Base-by-base conservation (phyloP, 2,888 invertebrate genomes). In the Charanyca ferruginea region DNA sequence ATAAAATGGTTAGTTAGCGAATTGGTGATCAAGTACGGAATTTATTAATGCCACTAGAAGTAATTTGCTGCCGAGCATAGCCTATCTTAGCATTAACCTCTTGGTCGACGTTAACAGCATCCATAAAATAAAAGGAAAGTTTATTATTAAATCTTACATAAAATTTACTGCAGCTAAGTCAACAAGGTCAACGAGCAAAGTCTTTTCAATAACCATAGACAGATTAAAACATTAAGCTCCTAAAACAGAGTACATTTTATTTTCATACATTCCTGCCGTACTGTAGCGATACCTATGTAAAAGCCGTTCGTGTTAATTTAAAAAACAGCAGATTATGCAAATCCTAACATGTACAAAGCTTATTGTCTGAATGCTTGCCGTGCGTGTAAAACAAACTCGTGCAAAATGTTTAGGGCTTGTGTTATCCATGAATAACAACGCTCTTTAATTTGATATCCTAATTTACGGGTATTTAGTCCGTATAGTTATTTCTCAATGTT, bases 271-370 rank as follows among this genome's bases (percentile, higher is more conserved):
- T 60, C n/a, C 55, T 63, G 45, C 42, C 51, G 35, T 47, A 48
- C 38, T 23, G n/a, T 48, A 16, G 13, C 58, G 41, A 57, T 52
- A 48, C 28, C 45, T 49, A 62, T 51, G 63, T 64, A 45, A 63
- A 77, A 77, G 41, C 65, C 45, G 71, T 72, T 62, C 49, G 48
- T 69, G 69, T 77, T 79, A 66, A 79, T 79, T 78, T 65, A 65
- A 78, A 78, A 78, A 76, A 69, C 76, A 78, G 64, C 49, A 76
- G 78, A 78, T 79, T 79, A 79, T 79, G 78, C 76, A 79, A 79
- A 79, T 79, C 78, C 73, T 78, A 58, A 78, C 76, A 69, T 73
- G 77, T 66, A 63, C 64, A 66, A 64, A 73, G 76, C 75, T 78
- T 69, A 73, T 76, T 78, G 58, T 69, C 47, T 65, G 73, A 59